Evolutionary conservation across 2,113 vertebrate species (phyloP).

Genomic region (Alectura lathami): DNA sequence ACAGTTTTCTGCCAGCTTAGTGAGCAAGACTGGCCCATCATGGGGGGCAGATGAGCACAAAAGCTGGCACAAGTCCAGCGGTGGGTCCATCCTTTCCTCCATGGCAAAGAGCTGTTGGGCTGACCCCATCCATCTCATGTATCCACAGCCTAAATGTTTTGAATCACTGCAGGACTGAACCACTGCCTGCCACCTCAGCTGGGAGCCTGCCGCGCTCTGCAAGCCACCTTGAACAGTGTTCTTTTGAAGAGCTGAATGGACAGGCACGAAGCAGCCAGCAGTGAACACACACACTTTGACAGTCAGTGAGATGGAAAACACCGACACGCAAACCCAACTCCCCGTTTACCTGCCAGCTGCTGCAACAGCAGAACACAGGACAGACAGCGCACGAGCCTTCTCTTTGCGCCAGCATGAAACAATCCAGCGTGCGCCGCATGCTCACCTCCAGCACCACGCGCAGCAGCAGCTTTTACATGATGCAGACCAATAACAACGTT

Average conservation of each 20-base stretch:
- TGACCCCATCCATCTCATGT: not conserved
- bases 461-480: not conserved
- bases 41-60: not conserved
- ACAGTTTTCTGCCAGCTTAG: not conserved
- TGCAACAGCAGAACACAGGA: not conserved
- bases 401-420: not conserved
- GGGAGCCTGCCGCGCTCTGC: not conserved
- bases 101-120: not conserved
- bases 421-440: not conserved
- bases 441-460: not conserved
- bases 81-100: too few relatives aligned
- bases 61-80: not conserved
- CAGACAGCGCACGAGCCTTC: too few relatives aligned
- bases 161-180: not conserved
- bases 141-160: fast-evolving
- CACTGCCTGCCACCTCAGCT: not conserved
- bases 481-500: fast-evolving
- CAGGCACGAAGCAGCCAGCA: not conserved
- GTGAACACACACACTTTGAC: not conserved
- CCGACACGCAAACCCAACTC: fast-evolving
- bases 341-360: not conserved
- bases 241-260: not conserved
- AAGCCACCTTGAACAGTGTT: not conserved
- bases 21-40: not conserved
- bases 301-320: not conserved